A percentile compares a stretch with the other conserved stretches of the same genome.
These are phyloP conservation scores for Zelleria hepariella DNA, from an alignment of 2,888 invertebrate genomes.

Conservation along the genomic window DNA sequence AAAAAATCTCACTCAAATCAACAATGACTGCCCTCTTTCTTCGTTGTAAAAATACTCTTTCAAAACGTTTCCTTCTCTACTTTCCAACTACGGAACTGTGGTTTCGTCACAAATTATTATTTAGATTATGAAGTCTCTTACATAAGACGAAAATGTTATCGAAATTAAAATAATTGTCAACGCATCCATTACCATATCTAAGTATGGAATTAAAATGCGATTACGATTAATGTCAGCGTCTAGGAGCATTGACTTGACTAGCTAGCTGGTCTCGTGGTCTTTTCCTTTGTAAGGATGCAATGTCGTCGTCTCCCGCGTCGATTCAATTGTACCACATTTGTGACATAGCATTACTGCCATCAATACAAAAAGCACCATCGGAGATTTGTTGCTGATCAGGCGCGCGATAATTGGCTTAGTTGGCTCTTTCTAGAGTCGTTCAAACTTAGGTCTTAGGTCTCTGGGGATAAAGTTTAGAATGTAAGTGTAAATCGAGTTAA, in stretches of 20 bases:
- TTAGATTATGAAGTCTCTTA: too few species aligned
- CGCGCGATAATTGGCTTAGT: slow-evolving; percentile 13
- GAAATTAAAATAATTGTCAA: too few species aligned
- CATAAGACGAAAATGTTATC: too few species aligned
- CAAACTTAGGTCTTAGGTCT: neutral
- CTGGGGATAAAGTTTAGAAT: neutral
- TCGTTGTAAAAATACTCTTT: too few species aligned
- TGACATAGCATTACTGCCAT: neutral
- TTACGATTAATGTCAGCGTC: neutral
- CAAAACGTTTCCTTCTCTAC: too few species aligned
- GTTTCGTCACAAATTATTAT: too few species aligned
- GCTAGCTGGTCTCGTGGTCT: neutral
- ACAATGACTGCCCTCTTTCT: too few species aligned
- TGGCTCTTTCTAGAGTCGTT: slow-evolving; percentile 1
- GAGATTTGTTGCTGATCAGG: neutral
- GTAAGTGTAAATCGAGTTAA: too few species aligned
- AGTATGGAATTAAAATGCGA: neutral
- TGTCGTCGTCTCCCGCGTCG: neutral
- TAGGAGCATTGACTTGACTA: neutral
- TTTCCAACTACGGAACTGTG: too few species aligned
- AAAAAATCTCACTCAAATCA: neutral
- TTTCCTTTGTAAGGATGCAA: neutral
- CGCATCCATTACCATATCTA: too few species aligned
- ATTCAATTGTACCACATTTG: neutral
- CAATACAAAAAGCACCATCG: neutral